A percentile compares a stretch with the other conserved stretches of the same genome.
phyloP scores from a whole-genome alignment of 1,140 invertebrate genomes.

The Drosophila arizonae region DNA sequence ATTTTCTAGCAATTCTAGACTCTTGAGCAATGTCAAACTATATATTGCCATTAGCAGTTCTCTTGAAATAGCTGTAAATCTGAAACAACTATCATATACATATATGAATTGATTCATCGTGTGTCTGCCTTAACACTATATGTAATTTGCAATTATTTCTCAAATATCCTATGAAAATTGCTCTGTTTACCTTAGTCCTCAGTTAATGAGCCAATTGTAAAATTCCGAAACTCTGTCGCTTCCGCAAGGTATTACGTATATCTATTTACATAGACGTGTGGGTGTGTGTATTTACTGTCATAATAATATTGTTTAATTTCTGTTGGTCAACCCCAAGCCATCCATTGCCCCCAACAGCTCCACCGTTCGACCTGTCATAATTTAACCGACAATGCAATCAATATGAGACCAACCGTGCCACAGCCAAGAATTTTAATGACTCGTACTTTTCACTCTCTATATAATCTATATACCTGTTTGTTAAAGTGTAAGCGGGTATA shows the following conservation, averaged over 20 bases:
- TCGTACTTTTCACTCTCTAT: neutral
- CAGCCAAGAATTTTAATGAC: neutral
- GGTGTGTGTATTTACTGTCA: conserved; percentile 4
- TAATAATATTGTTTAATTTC: conserved; percentile 11
- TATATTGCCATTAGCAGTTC: too few relatives aligned
- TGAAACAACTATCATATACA: too few relatives aligned
- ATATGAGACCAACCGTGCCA: neutral
- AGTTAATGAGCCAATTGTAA: conserved; percentile 1
- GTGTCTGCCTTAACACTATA: neutral
- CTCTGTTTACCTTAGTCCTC: neutral
- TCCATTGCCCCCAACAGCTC: neutral
- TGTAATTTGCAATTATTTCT: conserved; percentile 2
- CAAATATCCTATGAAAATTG: neutral
- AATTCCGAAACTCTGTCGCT: neutral
- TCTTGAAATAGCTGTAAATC: too few relatives aligned
- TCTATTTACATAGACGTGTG: neutral
- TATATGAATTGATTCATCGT: too few relatives aligned
- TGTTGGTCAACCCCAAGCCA: neutral
- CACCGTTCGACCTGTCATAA: neutral
- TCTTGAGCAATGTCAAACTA: too few relatives aligned
- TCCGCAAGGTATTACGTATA: neutral
- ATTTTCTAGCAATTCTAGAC: too few relatives aligned
- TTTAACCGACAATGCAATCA: conserved; percentile 3
- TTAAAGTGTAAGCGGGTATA: neutral
- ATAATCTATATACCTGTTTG: too few relatives aligned